Base-by-base conservation (phyloP, 2,113 vertebrate genomes). In the Crotalus viridis region DNA sequence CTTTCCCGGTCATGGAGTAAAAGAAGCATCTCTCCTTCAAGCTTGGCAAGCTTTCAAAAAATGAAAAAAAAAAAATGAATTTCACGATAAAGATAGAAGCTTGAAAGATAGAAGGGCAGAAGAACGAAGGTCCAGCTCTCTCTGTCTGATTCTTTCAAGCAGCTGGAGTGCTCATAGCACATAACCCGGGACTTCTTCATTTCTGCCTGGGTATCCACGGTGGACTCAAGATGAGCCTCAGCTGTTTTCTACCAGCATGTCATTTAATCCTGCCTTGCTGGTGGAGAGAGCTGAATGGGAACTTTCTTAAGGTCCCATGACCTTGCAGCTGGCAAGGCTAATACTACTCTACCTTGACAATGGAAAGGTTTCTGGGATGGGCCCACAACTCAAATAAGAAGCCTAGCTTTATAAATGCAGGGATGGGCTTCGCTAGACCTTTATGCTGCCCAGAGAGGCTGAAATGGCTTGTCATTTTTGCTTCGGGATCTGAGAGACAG, bases 301-400 rank as follows among this genome's bases (percentile, higher is more conserved):
- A 59, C 46, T 55, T 17, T 92, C 46, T 43, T 88, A 93, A 87
- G 87, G 54, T 89, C 54, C 59, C 74, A 1, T 94, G 87, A 91
- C 95, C 92, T 21, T 89, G 91, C 56, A 96, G 93, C 39, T 95
- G 93, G 87, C 88, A 81, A 54, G 89, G 87, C 46, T 74, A 87
- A 43, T 81, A 92, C 91, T 52, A 90, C 92, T 94, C 93, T 86
- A 55, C 95, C 74, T 95, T 88, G 55, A 93, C 91, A 74, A 0
- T 1, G 64, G 5, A 61, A 93, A 89, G 89, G 43, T 51, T 57
- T 56, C 56, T 91, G 33, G 55, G 46, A 64, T 55, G 51, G 93
- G 92, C 21, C 74, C 95, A 92, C 39, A 52, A 86, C 94, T 95
- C 95, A 92, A 96, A 94, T 93, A 48, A 28, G 91, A 90, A 56